Percentiles rank a stretch among this genome's conserved stretches.
Conservation (phyloP, 64 coral and sea anemone species). For the Montipora cactus region DNA sequence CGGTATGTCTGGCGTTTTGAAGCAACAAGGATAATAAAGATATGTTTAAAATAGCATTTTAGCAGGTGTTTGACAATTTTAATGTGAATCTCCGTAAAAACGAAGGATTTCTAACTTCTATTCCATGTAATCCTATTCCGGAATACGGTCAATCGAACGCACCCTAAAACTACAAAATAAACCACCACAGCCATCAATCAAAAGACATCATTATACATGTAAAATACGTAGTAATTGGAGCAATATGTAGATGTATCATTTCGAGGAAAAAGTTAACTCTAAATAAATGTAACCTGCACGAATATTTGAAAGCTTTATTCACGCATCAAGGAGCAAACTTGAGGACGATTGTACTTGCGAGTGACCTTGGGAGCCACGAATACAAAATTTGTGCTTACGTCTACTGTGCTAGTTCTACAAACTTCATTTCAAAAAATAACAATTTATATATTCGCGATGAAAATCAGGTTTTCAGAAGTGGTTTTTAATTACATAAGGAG, state of each 20-base stretch:
- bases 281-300: background rate
- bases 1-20: too few relatives aligned
- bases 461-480: background rate
- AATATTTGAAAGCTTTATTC: background rate
- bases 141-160: too few relatives aligned
- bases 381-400: conserved; percentile 43
- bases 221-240: background rate
- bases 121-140: too few relatives aligned
- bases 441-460: conserved; percentile 11
- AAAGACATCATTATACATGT: too few relatives aligned
- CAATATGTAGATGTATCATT: background rate
- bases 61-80: too few relatives aligned
- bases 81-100: too few relatives aligned
- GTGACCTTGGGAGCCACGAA: background rate
- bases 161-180: too few relatives aligned
- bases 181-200: too few relatives aligned
- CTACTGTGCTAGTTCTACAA: conserved; percentile 27
- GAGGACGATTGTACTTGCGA: background rate
- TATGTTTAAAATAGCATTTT: background rate
- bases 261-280: background rate
- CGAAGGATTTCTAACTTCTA: too few relatives aligned
- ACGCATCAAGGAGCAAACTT: background rate
- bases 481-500: background rate
- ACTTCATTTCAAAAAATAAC: conserved; percentile 57
- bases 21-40: too few relatives aligned